Conservation (phyloP, 2,113 vertebrate genomes). For the Lampris incognitus region DNA sequence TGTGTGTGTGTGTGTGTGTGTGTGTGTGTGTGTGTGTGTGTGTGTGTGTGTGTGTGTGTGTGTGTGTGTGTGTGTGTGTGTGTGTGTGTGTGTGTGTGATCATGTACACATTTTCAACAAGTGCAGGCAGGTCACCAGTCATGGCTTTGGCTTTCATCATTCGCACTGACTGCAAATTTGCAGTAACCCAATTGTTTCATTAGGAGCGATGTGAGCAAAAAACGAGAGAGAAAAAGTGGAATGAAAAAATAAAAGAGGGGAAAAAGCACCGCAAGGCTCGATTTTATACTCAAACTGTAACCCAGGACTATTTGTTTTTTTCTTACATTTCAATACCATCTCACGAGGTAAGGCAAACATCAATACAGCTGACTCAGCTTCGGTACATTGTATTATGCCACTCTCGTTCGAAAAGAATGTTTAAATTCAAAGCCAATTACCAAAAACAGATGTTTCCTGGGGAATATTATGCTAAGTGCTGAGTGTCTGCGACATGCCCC, state of each 20-base stretch:
- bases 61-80: slow-evolving; percentile 4
- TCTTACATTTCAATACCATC: not conserved
- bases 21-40: not conserved
- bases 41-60: slow-evolving; percentile 6
- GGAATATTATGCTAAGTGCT: slow-evolving; percentile 36
- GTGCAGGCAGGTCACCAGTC: not conserved
- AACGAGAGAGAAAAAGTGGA: not conserved
- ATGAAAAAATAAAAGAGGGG: not conserved
- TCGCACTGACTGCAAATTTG: no score
- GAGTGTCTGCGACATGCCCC: slow-evolving; percentile 40
- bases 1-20: not conserved
- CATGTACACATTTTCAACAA: no score
- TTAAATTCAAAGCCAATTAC: slow-evolving; percentile 20
- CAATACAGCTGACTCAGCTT: slow-evolving; percentile 11
- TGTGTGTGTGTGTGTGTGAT: not conserved
- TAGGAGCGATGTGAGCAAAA: not conserved
- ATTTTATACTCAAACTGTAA: not conserved
- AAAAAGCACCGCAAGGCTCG: not conserved
- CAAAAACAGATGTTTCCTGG: slow-evolving; percentile 30
- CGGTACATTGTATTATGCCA: not conserved
- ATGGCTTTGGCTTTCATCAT: not conserved
- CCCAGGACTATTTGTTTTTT: not conserved
- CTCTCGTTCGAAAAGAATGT: not conserved
- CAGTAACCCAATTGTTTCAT: no score
- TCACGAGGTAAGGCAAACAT: not conserved